Evolutionary conservation across 2,888 invertebrate species (phyloP).

Genomic region (Alitta virens): DNA sequence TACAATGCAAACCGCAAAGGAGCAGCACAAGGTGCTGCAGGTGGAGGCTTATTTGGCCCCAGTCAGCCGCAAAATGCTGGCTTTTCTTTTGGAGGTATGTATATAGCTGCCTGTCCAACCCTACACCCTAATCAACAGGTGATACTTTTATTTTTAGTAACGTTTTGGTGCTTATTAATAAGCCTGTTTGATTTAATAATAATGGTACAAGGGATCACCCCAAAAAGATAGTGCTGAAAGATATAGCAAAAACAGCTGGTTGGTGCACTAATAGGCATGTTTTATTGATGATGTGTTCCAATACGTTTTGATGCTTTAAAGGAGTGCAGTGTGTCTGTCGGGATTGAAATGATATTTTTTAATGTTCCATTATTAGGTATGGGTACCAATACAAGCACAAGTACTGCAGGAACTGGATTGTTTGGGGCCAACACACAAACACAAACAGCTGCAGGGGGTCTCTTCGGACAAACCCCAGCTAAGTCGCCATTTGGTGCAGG

Average conservation of each 20-base stretch:
- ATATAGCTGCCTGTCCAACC: constrained; percentile 3
- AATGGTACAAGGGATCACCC: no score
- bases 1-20: constrained; percentile 89
- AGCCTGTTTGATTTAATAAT: no score
- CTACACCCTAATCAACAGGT: background rate
- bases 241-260: no score
- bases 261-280: no score
- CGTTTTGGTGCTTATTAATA: no score
- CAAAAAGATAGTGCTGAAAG: no score
- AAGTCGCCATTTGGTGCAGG: constrained; percentile 34
- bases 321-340: no score
- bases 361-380: no score
- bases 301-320: no score
- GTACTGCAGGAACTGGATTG: constrained; percentile 14
- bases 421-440: constrained; percentile 25
- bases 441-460: background rate
- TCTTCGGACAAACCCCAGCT: constrained; percentile 11
- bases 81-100: constrained; percentile 26
- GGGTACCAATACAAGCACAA: constrained; percentile 14
- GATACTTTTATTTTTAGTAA: no score
- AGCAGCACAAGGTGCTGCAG: constrained; percentile 51
- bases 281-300: no score
- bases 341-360: no score
- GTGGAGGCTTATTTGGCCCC: constrained; percentile 46
- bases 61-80: constrained; percentile 18